Base-by-base conservation (phyloP, 2,888 invertebrate species). In the Aromia moschata region DNA sequence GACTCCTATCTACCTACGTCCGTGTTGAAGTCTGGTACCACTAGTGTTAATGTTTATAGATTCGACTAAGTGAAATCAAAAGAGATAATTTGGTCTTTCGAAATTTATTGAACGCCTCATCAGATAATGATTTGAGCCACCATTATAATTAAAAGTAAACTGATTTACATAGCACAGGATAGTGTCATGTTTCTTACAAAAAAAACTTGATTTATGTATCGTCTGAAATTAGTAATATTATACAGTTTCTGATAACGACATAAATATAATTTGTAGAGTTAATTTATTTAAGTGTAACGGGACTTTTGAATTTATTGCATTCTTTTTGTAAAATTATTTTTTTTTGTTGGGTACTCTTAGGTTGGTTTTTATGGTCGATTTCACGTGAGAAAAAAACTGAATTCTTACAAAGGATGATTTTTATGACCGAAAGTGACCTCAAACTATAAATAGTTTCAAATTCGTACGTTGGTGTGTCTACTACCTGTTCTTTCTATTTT, bases 81-180 rank as follows among this genome's bases (percentile, higher is more conserved):
- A 56, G 46, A 55, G 59, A 62, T 62, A 17, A 37, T 36, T 17
- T 30, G 47, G 38, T 62, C 51, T 55, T 58, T 59, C 54, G 56
- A 62, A 61, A 64, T 64, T 56, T 56, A 56, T 47, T 59, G 51
- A 43, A 43, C 54, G 55, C 59, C 57, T 53, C 61, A 57, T 57
- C 64, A 59, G 64, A 64, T 64, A 60, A 62, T 59, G 45, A n/a
- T n/a, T n/a, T n/a, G n/a, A 58, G 55, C 56, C 51, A 58, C 43
- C 55, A 51, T 30, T 44, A 56, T 62, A 59, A 64, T 62, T 64
- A 62, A 62, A 62, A 62, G 56, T 56, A 47, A 58, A 57, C 56
- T 62, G 58, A 60, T 63, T 63, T 63, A 63, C 59, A 57, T 46
- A 51, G 15, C 7, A 44, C 9, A 43, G 49, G 62, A 62, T 59